phyloP scores from a whole-genome alignment of 2,797 vertebrate genomes.

The Glossophaga mutica region DNA sequence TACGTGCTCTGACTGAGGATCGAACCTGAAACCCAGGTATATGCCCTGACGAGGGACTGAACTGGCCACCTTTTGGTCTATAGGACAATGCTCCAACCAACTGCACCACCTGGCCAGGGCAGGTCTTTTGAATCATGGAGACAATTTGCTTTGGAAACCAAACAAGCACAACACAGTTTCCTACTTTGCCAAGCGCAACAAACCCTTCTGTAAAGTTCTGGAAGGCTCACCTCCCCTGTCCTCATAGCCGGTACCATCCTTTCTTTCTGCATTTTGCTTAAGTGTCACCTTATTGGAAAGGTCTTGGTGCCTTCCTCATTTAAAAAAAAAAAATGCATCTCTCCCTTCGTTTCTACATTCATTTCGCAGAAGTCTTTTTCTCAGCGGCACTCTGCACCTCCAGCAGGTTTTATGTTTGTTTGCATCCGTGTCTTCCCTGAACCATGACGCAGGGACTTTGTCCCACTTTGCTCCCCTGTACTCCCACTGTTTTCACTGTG shows the following conservation, averaged over 20 bases:
- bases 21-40: no score
- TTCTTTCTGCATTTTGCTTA: not conserved
- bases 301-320: not conserved
- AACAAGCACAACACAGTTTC: slow-evolving; percentile 22
- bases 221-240: not conserved
- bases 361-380: not conserved
- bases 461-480: not conserved
- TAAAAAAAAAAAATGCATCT: not conserved
- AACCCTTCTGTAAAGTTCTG: not conserved
- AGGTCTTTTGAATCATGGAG: slow-evolving; percentile 55
- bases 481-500: not conserved
- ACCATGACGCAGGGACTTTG: not conserved
- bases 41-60: no score
- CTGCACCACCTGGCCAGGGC: no score
- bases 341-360: not conserved
- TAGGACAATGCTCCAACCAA: no score
- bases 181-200: not conserved
- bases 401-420: not conserved
- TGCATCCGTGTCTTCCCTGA: not conserved
- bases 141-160: slow-evolving; percentile 61
- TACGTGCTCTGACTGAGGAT: not conserved
- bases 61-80: no score
- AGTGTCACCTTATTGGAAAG: not conserved
- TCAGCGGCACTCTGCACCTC: rapidly evolving
- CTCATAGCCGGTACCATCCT: not conserved